phyloP scores from a whole-genome alignment of 2,797 vertebrate genomes.

The Sitta carolinensis region DNA sequence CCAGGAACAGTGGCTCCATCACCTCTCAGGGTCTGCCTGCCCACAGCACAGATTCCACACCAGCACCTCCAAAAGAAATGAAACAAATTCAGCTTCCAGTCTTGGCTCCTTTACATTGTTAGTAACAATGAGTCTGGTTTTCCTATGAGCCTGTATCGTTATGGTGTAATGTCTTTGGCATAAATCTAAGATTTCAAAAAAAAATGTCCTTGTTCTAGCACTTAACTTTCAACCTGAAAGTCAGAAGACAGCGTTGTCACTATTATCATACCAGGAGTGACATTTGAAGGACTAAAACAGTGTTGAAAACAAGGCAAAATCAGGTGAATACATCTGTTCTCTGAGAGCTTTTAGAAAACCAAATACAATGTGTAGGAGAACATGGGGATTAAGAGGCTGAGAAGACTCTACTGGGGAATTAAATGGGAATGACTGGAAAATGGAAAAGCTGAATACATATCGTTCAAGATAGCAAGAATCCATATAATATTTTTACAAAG shows the following conservation, averaged over 20 bases:
- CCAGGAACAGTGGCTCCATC: background rate
- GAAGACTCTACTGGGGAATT: background rate
- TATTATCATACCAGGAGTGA: background rate
- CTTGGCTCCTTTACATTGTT: background rate
- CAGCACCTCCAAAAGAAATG: background rate
- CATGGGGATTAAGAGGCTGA: background rate
- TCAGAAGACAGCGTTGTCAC: background rate
- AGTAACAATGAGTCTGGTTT: background rate
- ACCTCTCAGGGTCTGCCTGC: background rate
- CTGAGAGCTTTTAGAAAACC: background rate
- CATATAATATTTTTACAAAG: background rate
- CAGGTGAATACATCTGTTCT: background rate
- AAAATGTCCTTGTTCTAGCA: background rate
- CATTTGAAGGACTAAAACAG: background rate
- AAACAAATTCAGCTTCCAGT: background rate
- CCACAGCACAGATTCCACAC: background rate
- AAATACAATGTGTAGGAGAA: background rate
- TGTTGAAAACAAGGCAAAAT: background rate
- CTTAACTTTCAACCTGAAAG: background rate
- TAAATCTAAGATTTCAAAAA: background rate
- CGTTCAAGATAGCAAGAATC: background rate
- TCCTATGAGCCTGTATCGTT: background rate
- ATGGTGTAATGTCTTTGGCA: background rate
- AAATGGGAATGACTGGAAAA: background rate
- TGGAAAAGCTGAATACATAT: background rate